These are phyloP conservation scores for Anthonomus grandis DNA, from an alignment of 1,140 invertebrate species.

Conservation along the genomic window DNA sequence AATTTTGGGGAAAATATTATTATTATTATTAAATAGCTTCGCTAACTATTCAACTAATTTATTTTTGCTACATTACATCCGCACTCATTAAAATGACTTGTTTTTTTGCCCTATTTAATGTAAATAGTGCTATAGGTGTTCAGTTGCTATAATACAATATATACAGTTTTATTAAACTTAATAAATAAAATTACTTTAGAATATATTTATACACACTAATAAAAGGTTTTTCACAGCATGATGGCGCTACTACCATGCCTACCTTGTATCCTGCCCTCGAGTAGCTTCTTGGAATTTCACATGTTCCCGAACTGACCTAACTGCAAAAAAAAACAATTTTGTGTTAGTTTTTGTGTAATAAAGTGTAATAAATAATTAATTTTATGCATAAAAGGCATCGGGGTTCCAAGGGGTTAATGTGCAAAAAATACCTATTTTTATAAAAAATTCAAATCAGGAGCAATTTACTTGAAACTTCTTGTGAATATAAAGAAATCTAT, in stretches of 20 bases:
- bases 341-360: background rate
- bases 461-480: no score
- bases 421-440: no score
- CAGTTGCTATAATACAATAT: constrained; percentile 41
- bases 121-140: constrained; percentile 41
- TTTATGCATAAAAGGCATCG: no score
- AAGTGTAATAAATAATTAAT: no score
- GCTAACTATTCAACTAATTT: no score
- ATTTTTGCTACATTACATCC: no score
- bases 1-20: no score
- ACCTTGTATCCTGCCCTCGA: background rate
- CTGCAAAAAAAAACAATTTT: constrained; percentile 3
- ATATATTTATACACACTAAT: constrained; percentile 30
- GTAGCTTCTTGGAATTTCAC: constrained; percentile 3
- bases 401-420: no score
- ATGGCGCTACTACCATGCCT: background rate
- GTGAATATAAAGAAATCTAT: no score
- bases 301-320: constrained; percentile 1
- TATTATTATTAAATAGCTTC: no score
- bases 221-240: constrained; percentile 29
- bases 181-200: constrained; percentile 39
- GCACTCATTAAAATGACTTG: constrained; percentile 27
- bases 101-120: constrained; percentile 42
- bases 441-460: no score
- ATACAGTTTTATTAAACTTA: constrained; percentile 41